Evolutionary conservation across 2,113 vertebrate genomes (phyloP).

Genomic region (Vulpes ferrilata): DNA sequence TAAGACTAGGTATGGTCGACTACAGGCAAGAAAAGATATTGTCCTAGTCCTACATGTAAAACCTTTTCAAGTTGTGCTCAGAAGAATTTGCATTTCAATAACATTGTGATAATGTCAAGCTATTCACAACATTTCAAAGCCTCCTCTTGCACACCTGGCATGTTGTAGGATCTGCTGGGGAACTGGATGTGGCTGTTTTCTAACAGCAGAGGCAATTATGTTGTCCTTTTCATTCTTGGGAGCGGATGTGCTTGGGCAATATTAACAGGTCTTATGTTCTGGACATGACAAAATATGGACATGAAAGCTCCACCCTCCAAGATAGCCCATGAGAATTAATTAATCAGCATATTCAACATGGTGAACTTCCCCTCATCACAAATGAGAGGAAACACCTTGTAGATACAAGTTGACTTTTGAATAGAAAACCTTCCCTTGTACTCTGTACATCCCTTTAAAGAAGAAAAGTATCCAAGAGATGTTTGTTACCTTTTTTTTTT

Average conservation of each 20-base stretch:
- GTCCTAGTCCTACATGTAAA: not conserved
- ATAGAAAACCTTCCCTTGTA: conserved; percentile 80
- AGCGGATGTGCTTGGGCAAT: conserved; percentile 85
- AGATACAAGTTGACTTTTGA: conserved; percentile 83
- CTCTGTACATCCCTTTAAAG: conserved; percentile 74
- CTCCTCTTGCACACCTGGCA: conserved; percentile 68
- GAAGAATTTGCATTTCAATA: conserved; percentile 74
- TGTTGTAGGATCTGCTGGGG: conserved; percentile 54
- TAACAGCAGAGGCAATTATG: conserved; percentile 2
- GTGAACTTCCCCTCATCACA: conserved; percentile 85
- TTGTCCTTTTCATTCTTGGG: conserved; percentile 70
- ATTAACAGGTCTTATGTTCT: conserved; percentile 75
- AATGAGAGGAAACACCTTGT: conserved; percentile 89
- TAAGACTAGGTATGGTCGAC: conserved; percentile 1
- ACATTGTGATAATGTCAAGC: conserved; percentile 59
- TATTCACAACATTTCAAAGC: conserved; percentile 66
- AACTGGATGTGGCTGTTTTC: conserved; percentile 63
- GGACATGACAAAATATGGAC: conserved; percentile 84
- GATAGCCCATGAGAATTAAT: conserved; percentile 77
- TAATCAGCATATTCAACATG: conserved; percentile 84
- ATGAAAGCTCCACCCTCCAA: conserved; percentile 78
- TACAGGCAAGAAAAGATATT: not conserved
- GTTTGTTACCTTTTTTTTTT: conserved; percentile 15
- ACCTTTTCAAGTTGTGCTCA: conserved; percentile 48
- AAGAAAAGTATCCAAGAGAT: conserved; percentile 48